Percentiles rank a stretch among this genome's conserved stretches.
Evolutionary conservation across 2,888 invertebrate genomes (phyloP).

Genomic region (Tanypteryx hageni): DNA sequence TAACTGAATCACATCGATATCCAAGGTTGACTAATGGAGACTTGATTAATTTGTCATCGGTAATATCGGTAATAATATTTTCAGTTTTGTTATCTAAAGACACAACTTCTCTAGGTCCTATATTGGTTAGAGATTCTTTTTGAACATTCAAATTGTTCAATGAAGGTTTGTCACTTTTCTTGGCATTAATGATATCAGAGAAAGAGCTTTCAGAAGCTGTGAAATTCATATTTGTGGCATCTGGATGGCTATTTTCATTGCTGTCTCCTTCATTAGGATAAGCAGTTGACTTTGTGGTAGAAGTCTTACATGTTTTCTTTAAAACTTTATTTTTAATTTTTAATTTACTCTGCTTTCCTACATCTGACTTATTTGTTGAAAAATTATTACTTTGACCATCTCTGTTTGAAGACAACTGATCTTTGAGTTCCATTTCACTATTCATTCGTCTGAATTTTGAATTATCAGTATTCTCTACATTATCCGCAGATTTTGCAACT

Average conservation of each 20-base stretch:
- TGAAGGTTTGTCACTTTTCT: neutral
- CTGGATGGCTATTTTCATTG: neutral
- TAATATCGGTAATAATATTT: neutral
- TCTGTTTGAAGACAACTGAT: neutral
- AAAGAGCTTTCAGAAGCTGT: neutral
- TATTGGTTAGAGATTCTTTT: neutral
- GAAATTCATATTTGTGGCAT: neutral
- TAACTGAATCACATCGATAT: conserved; percentile 33
- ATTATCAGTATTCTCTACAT: neutral
- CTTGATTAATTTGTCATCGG: neutral
- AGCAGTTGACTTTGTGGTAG: neutral
- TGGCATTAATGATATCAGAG: neutral
- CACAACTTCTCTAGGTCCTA: neutral
- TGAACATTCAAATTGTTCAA: neutral
- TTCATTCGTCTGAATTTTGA: no score
- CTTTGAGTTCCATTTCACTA: no score
- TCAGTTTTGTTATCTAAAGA: neutral
- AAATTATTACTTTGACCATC: neutral
- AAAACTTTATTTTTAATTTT: neutral
- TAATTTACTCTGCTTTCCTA: neutral
- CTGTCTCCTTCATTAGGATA: neutral
- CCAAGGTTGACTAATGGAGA: conserved; percentile 14
- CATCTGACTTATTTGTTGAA: neutral
- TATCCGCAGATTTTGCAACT: neutral
- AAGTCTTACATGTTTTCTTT: neutral